phyloP scores from a whole-genome alignment of 1,140 invertebrate species.

The Hypothenemus hampei region DNA sequence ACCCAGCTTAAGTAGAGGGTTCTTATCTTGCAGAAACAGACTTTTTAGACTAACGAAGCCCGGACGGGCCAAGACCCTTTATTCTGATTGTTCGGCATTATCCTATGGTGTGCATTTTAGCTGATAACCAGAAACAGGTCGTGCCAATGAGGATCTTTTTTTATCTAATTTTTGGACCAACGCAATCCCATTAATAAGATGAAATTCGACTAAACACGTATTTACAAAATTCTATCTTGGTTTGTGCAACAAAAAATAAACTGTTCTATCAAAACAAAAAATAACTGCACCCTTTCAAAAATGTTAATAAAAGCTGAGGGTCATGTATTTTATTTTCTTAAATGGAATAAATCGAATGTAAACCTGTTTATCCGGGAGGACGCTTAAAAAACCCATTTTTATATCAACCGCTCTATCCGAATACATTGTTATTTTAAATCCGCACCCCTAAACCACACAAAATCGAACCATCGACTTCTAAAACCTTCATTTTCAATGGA shows the following conservation, averaged over 20 bases:
- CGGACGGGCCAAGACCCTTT: constrained; percentile 15
- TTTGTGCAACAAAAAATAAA: too few relatives aligned
- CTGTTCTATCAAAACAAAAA: too few relatives aligned
- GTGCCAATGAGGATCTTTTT: constrained; percentile 3
- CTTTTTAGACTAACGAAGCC: constrained; percentile 29
- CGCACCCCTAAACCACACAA: constrained; percentile 7
- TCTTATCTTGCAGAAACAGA: constrained; percentile 29
- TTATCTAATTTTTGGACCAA: too few relatives aligned
- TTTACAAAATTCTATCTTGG: too few relatives aligned
- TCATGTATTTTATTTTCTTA: too few relatives aligned
- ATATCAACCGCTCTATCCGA: constrained; percentile 10
- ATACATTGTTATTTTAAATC: constrained; percentile 27
- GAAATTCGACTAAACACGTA: too few relatives aligned
- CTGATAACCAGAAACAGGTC: constrained; percentile 23
- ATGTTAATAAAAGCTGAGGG: too few relatives aligned
- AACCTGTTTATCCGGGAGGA: constrained; percentile 19
- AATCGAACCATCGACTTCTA: constrained; percentile 2
- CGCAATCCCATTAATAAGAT: too few relatives aligned
- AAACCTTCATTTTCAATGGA: background rate
- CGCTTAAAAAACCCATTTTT: constrained; percentile 23
- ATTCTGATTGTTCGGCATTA: constrained; percentile 27
- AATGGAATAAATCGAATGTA: constrained; percentile 23
- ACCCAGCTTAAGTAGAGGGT: constrained; percentile 29
- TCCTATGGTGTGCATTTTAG: constrained; percentile 27
- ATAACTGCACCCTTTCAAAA: too few relatives aligned